Conservation (phyloP, 2,113 vertebrate species). For the Corynorhinus townsendii region DNA sequence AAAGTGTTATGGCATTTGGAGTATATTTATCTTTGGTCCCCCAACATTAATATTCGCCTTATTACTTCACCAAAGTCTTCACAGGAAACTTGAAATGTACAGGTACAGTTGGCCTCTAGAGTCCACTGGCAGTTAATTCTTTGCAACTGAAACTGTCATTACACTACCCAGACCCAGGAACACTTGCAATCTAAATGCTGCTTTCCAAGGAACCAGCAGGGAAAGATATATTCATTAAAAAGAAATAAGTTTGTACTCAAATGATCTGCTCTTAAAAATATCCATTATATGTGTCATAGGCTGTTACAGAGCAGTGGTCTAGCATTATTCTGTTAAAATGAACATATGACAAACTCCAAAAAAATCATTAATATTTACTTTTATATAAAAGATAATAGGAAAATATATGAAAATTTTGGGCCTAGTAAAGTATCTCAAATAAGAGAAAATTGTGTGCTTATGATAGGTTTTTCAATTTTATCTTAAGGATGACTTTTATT, state of each 20-base stretch:
- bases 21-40: neutral
- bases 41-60: neutral
- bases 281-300: neutral
- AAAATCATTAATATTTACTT: neutral
- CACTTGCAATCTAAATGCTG: neutral
- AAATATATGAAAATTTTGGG: neutral
- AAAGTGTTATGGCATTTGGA: neutral
- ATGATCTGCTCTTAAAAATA: neutral
- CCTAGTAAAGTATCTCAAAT: neutral
- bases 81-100: neutral
- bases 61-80: neutral
- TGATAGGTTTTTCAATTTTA: neutral
- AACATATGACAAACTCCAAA: neutral
- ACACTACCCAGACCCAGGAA: neutral
- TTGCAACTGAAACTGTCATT: neutral
- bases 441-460: neutral
- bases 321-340: neutral
- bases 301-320: neutral
- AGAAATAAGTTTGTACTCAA: neutral
- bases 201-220: neutral
- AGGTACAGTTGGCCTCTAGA: neutral
- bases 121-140: neutral
- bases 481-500: neutral
- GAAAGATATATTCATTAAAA: neutral
- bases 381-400: neutral